phyloP scores from a whole-genome alignment of 2,888 invertebrate genomes.

The Stegana nigrithorax region DNA sequence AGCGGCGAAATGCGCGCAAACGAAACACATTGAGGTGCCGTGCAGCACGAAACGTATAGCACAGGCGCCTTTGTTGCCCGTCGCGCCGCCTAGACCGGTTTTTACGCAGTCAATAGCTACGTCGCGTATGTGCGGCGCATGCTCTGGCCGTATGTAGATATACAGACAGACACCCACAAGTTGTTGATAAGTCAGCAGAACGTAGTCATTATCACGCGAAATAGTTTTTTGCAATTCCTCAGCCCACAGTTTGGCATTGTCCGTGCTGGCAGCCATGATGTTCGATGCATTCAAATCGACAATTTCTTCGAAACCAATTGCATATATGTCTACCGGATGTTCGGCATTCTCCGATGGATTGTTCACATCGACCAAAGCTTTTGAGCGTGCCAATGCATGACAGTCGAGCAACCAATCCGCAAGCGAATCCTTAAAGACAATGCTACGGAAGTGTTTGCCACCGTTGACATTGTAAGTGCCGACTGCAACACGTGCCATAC shows the following conservation, averaged over 20 bases:
- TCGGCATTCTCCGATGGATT: slow-evolving; percentile 66
- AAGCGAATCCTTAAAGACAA: slow-evolving; percentile 91
- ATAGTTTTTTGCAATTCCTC: slow-evolving; percentile 93
- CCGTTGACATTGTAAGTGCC: slow-evolving; percentile 99
- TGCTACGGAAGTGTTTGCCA: slow-evolving; percentile 96
- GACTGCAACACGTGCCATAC: slow-evolving; percentile 82
- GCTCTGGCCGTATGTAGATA: slow-evolving; percentile 89
- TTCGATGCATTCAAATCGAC: slow-evolving; percentile 99
- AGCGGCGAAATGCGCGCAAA: slow-evolving; percentile 99
- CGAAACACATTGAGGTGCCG: slow-evolving; percentile 95
- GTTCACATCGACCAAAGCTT: slow-evolving; percentile 69
- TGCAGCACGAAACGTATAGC: slow-evolving; percentile 92
- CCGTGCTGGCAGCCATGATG: slow-evolving; percentile 94
- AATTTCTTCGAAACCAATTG: slow-evolving; percentile 98
- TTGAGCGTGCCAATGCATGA: slow-evolving; percentile 72
- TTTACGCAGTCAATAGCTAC: slow-evolving; percentile 96
- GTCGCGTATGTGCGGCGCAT: slow-evolving; percentile 90
- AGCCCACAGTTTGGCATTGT: slow-evolving; percentile 93
- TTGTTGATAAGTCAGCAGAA: slow-evolving; percentile 92
- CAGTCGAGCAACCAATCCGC: slow-evolving; percentile 93
- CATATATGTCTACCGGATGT: slow-evolving; percentile 88
- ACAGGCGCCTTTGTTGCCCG: slow-evolving; percentile 95
- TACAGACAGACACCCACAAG: slow-evolving; percentile 98
- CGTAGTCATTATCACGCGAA: slow-evolving; percentile 87
- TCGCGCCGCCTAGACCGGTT: slow-evolving; percentile 98